Conservation (phyloP, 2,888 invertebrate genomes). For the Drosophila tanythrix region DNA sequence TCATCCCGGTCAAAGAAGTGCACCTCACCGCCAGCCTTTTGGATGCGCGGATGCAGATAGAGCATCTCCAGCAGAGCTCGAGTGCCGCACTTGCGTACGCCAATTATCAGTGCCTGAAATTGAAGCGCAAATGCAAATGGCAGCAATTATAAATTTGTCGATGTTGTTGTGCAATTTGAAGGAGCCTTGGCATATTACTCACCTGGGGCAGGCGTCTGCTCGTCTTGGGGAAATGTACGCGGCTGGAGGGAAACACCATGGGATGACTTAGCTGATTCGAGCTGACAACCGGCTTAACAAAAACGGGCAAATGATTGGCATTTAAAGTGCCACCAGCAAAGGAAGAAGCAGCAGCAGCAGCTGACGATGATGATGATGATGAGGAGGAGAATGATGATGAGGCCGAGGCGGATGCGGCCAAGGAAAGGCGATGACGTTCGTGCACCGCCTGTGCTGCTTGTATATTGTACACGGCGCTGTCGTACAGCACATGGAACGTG, state of each 20-base stretch:
- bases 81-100: slow-evolving; percentile 98
- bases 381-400: slow-evolving; percentile 14
- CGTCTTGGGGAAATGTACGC: slow-evolving; percentile 88
- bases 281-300: slow-evolving; percentile 74
- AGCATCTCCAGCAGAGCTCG: slow-evolving; percentile 98
- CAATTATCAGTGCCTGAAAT: slow-evolving; percentile 93
- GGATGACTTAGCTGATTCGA: slow-evolving; percentile 84
- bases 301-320: slow-evolving; percentile 80
- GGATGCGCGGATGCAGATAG: slow-evolving; percentile 95
- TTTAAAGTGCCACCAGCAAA: slow-evolving; percentile 1
- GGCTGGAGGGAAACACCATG: slow-evolving; percentile 85
- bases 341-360: slow-evolving; percentile 9
- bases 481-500: slow-evolving; percentile 93
- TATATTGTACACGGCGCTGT: slow-evolving; percentile 93
- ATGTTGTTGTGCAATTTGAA: neutral
- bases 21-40: slow-evolving; percentile 96
- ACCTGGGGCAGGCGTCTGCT: slow-evolving; percentile 88
- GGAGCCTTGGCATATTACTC: slow-evolving; percentile 41
- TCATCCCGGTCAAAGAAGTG: slow-evolving; percentile 98
- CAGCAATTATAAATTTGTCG: slow-evolving; percentile 60
- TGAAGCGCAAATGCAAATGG: slow-evolving; percentile 60
- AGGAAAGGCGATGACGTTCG: slow-evolving; percentile 86
- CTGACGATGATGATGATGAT: slow-evolving; percentile 21
- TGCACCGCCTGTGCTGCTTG: slow-evolving; percentile 88
- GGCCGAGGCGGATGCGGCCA: slow-evolving; percentile 63